A percentile compares a stretch with the other conserved stretches of the same genome.
These are phyloP conservation scores for Dryoscopus gambensis DNA, from an alignment of 2,113 vertebrate species.

Conservation along the genomic window DNA sequence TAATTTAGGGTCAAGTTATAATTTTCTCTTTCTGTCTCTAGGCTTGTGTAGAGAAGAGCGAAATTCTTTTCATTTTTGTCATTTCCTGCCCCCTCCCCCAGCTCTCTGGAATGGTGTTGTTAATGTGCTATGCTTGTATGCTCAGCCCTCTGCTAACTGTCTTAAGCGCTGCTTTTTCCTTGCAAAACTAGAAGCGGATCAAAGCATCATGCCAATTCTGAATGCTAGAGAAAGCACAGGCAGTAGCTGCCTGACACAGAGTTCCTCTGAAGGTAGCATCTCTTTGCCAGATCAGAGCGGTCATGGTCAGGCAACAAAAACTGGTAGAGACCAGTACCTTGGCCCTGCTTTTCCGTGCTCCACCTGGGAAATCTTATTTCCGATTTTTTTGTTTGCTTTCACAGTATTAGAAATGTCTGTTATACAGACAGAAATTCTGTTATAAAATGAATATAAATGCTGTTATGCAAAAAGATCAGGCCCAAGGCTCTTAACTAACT, in stretches of 20 bases:
- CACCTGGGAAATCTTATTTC: background rate
- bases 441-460: background rate
- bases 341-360: background rate
- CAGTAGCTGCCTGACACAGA: background rate
- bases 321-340: background rate
- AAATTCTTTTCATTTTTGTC: slow-evolving; percentile 15
- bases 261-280: background rate
- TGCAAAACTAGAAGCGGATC: background rate
- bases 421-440: background rate
- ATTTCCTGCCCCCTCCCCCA: background rate
- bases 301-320: background rate
- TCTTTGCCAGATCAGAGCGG: background rate
- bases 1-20: background rate
- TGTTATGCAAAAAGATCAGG: background rate
- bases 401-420: background rate
- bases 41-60: background rate
- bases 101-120: background rate
- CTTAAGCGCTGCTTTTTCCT: background rate
- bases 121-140: background rate
- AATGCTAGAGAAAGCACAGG: background rate
- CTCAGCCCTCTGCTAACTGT: background rate
- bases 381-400: background rate
- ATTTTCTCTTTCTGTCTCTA: background rate
- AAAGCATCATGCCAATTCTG: background rate
- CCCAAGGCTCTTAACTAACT: background rate